Base-by-base conservation (phyloP, 2,888 invertebrate species). In the Polymixis lichenea region DNA sequence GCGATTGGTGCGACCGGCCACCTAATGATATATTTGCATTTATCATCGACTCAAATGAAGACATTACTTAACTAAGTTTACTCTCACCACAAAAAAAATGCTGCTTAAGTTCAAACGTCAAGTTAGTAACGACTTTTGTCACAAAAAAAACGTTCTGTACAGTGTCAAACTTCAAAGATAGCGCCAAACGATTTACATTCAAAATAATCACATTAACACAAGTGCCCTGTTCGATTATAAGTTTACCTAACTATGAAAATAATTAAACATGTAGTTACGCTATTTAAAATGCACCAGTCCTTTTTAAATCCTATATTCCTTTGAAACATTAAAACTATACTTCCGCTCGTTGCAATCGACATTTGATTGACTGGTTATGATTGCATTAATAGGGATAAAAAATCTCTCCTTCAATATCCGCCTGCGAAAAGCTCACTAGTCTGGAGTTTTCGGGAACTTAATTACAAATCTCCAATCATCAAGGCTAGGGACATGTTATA, bases 311-410 rank as follows among this genome's bases (percentile, higher is more conserved):
- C 15, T 9, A 11, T 22, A 32, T 38, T 64, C 55, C 64, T 84
- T 84, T 80, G 70, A 71, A 80, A 80, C 64, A 64, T 58, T 75
- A 62, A 72, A 85, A 67, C 70, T 73, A 60, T 74, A 75, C 72
- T 87, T 82, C 82, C 70, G 76, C 70, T 60, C 56, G 69, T 66
- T 76, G 78, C 88, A 81, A 80, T 87, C 84, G 78, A 75, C 75
- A 80, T 80, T 78, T 82, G 86, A 86, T 84, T 86, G 86, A 87
- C 82, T 86, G 78, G 75, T 77, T 80, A 83, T 76, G 80, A 86
- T 85, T 86, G 84, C 81, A 78, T 75, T 78, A 78, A 85, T 75
- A 69, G 68, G 78, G 69, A 81, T 80, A 87, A 83, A 86, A 86
- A 81, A 66, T 72, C 56, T 67, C 62, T 71, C 28, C 69, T 80